Percentiles rank a stretch among this genome's conserved stretches.
Evolutionary conservation across 2,113 vertebrate genomes (phyloP).

Genomic region (Vombatus ursinus): DNA sequence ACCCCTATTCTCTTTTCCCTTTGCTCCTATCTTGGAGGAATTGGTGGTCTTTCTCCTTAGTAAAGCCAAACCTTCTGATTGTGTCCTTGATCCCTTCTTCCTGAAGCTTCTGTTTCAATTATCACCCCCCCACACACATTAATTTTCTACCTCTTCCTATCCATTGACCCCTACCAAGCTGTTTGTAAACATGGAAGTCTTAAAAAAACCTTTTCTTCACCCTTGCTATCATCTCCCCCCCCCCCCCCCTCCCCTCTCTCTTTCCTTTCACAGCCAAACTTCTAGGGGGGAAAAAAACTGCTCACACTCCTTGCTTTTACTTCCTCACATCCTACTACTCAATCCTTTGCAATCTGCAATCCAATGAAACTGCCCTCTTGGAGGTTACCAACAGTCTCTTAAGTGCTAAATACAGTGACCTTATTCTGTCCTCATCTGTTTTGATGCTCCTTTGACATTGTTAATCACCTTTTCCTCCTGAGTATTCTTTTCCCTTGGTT

Average conservation of each 20-base stretch:
- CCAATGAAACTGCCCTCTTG: not conserved
- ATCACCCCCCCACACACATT: not conserved
- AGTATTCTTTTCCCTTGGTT: not conserved
- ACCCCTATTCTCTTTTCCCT: not conserved
- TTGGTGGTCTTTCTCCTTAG: not conserved
- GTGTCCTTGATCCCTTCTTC: not conserved
- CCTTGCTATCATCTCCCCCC: not conserved
- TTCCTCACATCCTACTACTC: not conserved
- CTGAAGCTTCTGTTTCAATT: not conserved
- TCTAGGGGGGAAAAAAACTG: not conserved
- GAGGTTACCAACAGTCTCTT: not conserved
- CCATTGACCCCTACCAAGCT: not conserved
- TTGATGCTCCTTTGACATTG: not conserved
- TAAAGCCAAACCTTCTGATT: not conserved
- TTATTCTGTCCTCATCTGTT: not conserved
- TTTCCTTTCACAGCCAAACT: not conserved
- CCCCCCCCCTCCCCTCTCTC: no score
- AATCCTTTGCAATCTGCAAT: not conserved
- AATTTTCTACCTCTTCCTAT: not conserved
- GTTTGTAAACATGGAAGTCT: not conserved
- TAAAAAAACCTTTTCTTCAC: not conserved
- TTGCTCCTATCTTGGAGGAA: not conserved
- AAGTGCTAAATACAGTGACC: not conserved
- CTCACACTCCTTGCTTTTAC: not conserved
- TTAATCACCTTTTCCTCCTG: not conserved